Base-by-base conservation (phyloP, 2,888 invertebrate genomes). In the Leptinotarsa haldemani region DNA sequence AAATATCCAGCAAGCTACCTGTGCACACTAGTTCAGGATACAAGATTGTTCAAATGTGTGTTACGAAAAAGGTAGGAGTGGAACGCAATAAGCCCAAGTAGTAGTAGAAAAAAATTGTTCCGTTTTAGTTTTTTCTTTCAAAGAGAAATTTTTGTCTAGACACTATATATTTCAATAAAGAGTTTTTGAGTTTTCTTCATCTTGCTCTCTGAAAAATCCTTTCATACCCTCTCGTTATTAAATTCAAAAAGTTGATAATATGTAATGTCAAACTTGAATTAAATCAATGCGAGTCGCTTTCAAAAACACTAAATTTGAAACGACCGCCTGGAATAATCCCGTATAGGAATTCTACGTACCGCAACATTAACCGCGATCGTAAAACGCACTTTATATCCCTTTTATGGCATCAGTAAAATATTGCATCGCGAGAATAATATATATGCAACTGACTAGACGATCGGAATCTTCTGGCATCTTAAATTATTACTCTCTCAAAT, bases 321-420 rank as follows among this genome's bases (percentile, higher is more conserved):
- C 86, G 87, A 87, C 87, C 87, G 85, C 85, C 85, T 85, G 85
- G 86, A 85, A 86, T 85, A 86, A 81, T 79, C 84, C 83, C 83
- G 82, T 83, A 84, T 84, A 84, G 84, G 82, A 71, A 73, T 86
- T 86, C 86, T 83, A 84, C 86, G 86, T 86, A 87, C 87, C 87
- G 85, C 87, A 77, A 86, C 87, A 87, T 88, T 88, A 88, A 87
- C 86, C 85, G 84, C 80, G 84, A 82, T 86, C 87, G 85, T 88
- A 87, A 88, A 88, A 86, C 85, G 86, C 86, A 86, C 86, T 88
- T 88, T 88, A 88, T 88, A 87, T 84, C 86, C 87, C 81, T 87
- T 88, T 88, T 88, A 87, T 87, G 83, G 87, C 87, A 83, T 88
- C 87, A 86, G 87, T 88, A 87, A 88, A 88, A 88, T 88, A 88